These are phyloP conservation scores for Chydorus sphaericus DNA, from an alignment of 2,888 invertebrate genomes.

Conservation along the genomic window DNA sequence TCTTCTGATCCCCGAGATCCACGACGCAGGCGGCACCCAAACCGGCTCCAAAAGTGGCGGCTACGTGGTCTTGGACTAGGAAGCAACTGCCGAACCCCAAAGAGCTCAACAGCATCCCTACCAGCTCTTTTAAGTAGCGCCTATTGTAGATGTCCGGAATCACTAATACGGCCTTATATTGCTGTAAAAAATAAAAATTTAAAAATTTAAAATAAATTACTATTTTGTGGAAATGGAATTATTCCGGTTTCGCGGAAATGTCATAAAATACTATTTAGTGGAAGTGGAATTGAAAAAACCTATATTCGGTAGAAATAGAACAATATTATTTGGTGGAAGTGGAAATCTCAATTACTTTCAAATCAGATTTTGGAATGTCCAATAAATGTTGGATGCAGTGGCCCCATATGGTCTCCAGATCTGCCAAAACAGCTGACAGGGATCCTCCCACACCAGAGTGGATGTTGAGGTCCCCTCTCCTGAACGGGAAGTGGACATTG, in stretches of 20 bases:
- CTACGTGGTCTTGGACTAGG: conserved; percentile 71
- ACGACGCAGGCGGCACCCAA: conserved; percentile 80
- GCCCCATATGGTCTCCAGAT: conserved; percentile 79
- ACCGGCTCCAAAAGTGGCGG: conserved; percentile 71
- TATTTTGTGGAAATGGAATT: too few relatives aligned
- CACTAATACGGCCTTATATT: conserved; percentile 71
- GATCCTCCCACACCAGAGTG: conserved; percentile 75
- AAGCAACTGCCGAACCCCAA: conserved; percentile 77
- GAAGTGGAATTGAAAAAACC: too few relatives aligned
- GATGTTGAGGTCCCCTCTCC: conserved; percentile 72
- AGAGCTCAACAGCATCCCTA: conserved; percentile 58
- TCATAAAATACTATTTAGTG: too few relatives aligned
- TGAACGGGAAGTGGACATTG: conserved; percentile 79
- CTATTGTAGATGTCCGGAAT: conserved; percentile 82
- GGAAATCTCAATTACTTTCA: too few relatives aligned
- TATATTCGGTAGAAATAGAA: too few relatives aligned
- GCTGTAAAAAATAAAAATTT: too few relatives aligned
- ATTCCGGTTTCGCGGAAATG: too few relatives aligned
- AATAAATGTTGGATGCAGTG: conserved; percentile 59
- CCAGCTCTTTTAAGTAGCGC: conserved; percentile 67
- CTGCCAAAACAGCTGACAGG: conserved; percentile 62
- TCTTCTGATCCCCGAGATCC: conserved; percentile 90
- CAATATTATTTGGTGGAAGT: too few relatives aligned
- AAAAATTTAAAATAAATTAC: too few relatives aligned
- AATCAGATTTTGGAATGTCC: conserved; percentile 46